A percentile compares a stretch with the other conserved stretches of the same genome.
phyloP scores from a whole-genome alignment of 2,797 vertebrate genomes.

The Myotis pilosus region DNA sequence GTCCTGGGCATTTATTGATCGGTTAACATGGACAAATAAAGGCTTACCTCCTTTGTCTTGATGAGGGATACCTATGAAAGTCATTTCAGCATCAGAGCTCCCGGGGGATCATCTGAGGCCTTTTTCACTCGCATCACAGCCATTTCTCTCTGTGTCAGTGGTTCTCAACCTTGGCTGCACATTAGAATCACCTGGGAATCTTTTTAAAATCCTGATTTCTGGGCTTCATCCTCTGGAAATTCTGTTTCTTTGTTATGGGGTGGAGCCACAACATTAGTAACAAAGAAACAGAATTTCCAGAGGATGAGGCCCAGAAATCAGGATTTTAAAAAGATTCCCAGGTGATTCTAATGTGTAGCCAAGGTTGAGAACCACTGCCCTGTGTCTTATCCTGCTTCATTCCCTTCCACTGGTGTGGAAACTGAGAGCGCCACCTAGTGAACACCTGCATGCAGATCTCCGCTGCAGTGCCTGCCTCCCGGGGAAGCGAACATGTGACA shows the following conservation, averaged over 20 bases:
- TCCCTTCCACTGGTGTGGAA: background rate
- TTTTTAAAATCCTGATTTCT: no score
- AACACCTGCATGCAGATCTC: background rate
- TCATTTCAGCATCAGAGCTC: background rate
- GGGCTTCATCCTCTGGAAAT: no score
- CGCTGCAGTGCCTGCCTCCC: background rate
- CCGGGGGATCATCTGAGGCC: background rate
- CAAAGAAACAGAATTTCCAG: no score
- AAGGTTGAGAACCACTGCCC: background rate
- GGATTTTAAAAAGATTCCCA: no score
- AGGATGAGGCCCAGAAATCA: no score
- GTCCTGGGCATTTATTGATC: background rate
- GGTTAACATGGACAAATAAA: background rate
- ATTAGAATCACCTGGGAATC: no score
- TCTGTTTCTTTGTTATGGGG: no score
- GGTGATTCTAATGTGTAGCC: no score
- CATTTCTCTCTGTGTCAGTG: background rate
- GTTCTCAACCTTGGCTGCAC: no score
- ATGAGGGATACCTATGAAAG: background rate
- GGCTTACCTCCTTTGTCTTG: background rate
- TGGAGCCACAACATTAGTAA: no score
- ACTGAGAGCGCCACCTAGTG: background rate
- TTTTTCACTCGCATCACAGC: background rate
- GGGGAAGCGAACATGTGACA: no score
- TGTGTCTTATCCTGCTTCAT: background rate